A percentile compares a stretch with the other conserved stretches of the same genome.
These are phyloP conservation scores for Canis aureus DNA, from an alignment of 2,113 vertebrate species.

Conservation along the genomic window DNA sequence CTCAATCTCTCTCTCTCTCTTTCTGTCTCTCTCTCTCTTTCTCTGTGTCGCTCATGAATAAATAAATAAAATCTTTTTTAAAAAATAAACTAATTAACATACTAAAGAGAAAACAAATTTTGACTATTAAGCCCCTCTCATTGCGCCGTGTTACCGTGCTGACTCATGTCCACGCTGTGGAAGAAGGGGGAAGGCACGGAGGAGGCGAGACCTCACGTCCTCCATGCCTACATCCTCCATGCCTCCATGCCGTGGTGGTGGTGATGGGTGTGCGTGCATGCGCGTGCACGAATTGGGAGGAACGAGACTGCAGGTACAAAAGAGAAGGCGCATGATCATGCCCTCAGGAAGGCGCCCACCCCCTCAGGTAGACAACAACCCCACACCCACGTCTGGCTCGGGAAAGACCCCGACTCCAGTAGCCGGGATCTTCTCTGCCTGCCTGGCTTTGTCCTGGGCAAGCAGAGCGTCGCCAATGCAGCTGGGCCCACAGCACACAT, in stretches of 20 bases:
- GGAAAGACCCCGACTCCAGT: fast-evolving
- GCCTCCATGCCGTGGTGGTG: fast-evolving
- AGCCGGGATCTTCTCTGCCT: fast-evolving
- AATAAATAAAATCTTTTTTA: too few species aligned
- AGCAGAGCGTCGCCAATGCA: fast-evolving
- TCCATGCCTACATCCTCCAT: not conserved
- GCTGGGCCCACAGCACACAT: fast-evolving
- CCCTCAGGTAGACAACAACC: fast-evolving
- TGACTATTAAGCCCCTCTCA: not conserved
- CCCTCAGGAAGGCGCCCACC: fast-evolving
- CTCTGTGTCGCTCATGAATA: too few species aligned
- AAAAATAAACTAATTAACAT: not conserved
- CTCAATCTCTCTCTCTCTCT: too few species aligned
- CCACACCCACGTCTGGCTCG: fast-evolving
- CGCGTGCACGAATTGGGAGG: fast-evolving
- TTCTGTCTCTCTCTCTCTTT: too few species aligned
- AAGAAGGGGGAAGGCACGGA: not conserved
- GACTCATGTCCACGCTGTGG: not conserved
- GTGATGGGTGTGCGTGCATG: too few species aligned
- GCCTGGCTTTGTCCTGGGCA: fast-evolving
- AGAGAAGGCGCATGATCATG: fast-evolving
- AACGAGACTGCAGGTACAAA: fast-evolving
- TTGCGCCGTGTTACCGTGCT: not conserved
- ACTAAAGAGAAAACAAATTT: not conserved
- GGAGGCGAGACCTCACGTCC: fast-evolving